A percentile compares a stretch with the other conserved stretches of the same genome.
Conservation (phyloP, 2,797 vertebrate genomes). For the Tachyglossus aculeatus region DNA sequence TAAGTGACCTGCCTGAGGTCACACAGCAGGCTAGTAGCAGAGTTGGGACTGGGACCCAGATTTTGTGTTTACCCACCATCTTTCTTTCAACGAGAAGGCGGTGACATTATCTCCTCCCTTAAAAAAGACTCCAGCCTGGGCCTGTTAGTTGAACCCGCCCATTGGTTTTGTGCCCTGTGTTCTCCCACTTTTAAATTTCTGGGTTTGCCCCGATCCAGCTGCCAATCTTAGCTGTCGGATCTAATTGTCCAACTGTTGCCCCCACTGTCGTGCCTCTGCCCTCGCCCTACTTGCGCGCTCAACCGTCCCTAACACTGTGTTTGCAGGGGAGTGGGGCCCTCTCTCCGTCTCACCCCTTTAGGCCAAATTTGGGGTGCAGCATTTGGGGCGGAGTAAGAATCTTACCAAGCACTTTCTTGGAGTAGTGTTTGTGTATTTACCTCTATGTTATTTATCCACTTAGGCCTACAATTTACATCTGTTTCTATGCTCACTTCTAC, state of each 20-base stretch:
- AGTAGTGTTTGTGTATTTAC: too few species aligned
- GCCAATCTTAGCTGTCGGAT: not conserved
- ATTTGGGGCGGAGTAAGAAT: constrained; percentile 54
- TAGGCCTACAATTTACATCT: too few species aligned
- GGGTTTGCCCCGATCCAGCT: not conserved
- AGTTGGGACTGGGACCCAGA: too few species aligned
- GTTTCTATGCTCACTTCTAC: too few species aligned
- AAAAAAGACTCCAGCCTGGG: too few species aligned
- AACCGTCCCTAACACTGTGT: constrained; percentile 53
- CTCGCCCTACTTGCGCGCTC: constrained; percentile 55
- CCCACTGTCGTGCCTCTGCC: not conserved
- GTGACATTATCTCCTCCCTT: not conserved
- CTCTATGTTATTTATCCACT: too few species aligned
- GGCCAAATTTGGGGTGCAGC: constrained; percentile 48
- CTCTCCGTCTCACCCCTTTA: constrained; percentile 43
- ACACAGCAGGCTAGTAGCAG: too few species aligned
- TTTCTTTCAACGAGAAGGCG: too few species aligned
- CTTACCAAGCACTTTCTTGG: too few species aligned
- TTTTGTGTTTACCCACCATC: too few species aligned
- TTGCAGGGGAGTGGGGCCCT: constrained; percentile 36
- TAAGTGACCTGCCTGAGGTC: too few species aligned
- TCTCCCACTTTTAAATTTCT: not conserved
- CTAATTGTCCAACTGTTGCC: not conserved
- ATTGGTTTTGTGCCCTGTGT: not conserved
- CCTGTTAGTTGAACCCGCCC: not conserved